Conservation (phyloP, 2,888 invertebrate genomes). For the Liposcelis brunnea region DNA sequence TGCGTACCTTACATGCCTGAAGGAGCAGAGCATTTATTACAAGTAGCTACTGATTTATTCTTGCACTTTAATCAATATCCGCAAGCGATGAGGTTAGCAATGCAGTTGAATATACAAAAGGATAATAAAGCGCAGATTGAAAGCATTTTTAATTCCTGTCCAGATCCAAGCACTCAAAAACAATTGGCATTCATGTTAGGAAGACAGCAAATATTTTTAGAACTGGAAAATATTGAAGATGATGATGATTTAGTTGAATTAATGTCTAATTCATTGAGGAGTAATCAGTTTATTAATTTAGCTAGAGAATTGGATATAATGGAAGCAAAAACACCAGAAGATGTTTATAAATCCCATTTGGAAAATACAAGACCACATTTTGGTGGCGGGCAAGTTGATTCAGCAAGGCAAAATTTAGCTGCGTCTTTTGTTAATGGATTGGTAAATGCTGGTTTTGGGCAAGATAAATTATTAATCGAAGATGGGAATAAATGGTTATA, state of each 20-base stretch:
- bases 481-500: slow-evolving; percentile 75
- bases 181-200: slow-evolving; percentile 94
- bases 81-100: slow-evolving; percentile 76
- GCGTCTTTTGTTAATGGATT: slow-evolving; percentile 98
- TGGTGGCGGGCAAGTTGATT: slow-evolving; percentile 59
- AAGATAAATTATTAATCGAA: slow-evolving; percentile 85
- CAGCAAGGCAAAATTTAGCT: slow-evolving; percentile 90
- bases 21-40: slow-evolving; percentile 1
- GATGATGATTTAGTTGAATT: slow-evolving; percentile 75
- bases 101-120: slow-evolving; percentile 42
- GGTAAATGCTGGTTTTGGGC: slow-evolving; percentile 94
- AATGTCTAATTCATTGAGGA: slow-evolving; percentile 85
- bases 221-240: slow-evolving; percentile 46
- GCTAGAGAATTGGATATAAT: slow-evolving; percentile 95
- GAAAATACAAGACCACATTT: slow-evolving; percentile 69
- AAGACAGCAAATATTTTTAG: slow-evolving; percentile 79
- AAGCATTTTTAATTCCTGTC: slow-evolving; percentile 67
- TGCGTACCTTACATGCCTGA: slow-evolving; percentile 95
- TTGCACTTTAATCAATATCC: slow-evolving; percentile 74
- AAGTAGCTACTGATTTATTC: slow-evolving; percentile 57
- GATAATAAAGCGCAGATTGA: slow-evolving; percentile 64
- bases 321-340: slow-evolving; percentile 98
- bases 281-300: slow-evolving; percentile 79
- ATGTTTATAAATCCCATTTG: slow-evolving; percentile 95
- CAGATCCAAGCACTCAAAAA: slow-evolving; percentile 66